Percentiles rank a stretch among this genome's conserved stretches.
These are phyloP conservation scores for Palaemon carinicauda DNA, from an alignment of 1,140 invertebrate genomes.

Conservation along the genomic window DNA sequence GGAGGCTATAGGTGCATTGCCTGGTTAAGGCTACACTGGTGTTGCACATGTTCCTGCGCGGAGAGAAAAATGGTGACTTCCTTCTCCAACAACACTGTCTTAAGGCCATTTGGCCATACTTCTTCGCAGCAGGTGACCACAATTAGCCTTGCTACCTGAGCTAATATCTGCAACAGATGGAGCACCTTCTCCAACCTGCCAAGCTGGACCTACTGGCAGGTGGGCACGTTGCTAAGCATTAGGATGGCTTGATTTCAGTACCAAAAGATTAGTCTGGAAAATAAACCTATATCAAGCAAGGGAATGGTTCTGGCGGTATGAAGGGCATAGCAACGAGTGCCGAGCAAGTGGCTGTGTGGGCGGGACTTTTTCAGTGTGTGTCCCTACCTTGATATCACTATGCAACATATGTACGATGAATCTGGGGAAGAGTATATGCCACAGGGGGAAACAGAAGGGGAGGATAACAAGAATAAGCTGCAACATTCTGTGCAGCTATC, in stretches of 20 bases:
- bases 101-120: neutral
- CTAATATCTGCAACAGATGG: neutral
- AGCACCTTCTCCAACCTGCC: neutral
- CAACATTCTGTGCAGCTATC: too few species aligned
- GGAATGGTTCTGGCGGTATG: neutral
- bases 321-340: neutral
- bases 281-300: neutral
- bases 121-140: neutral
- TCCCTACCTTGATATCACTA: neutral
- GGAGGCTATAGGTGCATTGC: neutral
- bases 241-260: too few species aligned
- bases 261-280: neutral
- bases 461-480: neutral
- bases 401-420: neutral
- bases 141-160: neutral
- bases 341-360: neutral
- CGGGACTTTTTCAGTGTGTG: neutral
- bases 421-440: neutral
- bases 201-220: neutral
- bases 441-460: too few species aligned
- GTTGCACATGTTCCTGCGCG: neutral
- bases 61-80: neutral
- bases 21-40: neutral
- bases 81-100: too few species aligned
- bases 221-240: neutral